Conservation (phyloP, 2,113 vertebrate species). For the Thryonomys swinderianus region DNA sequence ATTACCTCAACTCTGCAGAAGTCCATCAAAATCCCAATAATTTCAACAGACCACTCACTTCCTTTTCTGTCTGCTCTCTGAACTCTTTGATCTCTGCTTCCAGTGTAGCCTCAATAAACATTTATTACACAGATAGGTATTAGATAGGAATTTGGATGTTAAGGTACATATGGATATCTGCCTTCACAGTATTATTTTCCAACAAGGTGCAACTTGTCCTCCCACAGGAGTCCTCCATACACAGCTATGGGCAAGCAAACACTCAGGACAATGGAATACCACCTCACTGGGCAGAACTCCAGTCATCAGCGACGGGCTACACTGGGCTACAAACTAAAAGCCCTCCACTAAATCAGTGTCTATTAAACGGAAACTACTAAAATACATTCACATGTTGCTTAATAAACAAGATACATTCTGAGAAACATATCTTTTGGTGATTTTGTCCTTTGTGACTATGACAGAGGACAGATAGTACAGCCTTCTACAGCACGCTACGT, state of each 20-base stretch:
- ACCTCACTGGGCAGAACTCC: neutral
- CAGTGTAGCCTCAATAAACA: conserved; percentile 55
- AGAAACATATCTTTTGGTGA: neutral
- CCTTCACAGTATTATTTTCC: conserved; percentile 45
- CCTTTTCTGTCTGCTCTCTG: conserved; percentile 14
- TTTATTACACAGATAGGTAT: conserved; percentile 41
- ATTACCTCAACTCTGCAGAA: neutral
- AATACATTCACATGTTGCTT: neutral
- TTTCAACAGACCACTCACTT: neutral
- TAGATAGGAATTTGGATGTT: conserved; percentile 17
- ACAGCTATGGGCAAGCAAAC: neutral
- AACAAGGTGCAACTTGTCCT: neutral
- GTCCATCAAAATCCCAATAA: neutral
- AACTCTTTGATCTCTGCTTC: conserved; percentile 46
- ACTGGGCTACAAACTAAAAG: neutral
- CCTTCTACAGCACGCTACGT: neutral
- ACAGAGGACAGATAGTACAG: too few relatives aligned
- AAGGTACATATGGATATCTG: conserved; percentile 52
- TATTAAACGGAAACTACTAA: conserved; percentile 32
- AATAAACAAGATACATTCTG: neutral
- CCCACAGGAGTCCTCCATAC: neutral
- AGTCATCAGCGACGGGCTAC: neutral
- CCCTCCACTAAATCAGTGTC: neutral
- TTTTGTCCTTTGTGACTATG: neutral
- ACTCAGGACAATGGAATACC: neutral